Conservation (phyloP, 2,888 invertebrate genomes). For the Melinaea marsaeus region DNA sequence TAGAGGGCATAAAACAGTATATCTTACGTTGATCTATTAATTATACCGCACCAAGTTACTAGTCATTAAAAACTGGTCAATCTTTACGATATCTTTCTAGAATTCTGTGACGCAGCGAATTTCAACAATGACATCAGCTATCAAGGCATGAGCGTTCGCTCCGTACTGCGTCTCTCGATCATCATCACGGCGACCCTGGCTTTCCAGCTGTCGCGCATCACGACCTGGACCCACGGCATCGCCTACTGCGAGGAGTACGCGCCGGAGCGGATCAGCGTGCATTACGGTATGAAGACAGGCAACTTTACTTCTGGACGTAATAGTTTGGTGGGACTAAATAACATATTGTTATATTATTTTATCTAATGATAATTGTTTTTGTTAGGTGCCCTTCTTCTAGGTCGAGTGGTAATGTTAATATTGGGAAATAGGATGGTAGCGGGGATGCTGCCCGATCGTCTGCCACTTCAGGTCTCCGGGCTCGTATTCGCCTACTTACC, state of each 20-base stretch:
- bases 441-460: constrained; percentile 6
- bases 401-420: constrained; percentile 15
- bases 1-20: background rate
- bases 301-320: background rate
- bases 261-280: constrained; percentile 25
- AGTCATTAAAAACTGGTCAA: background rate
- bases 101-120: constrained; percentile 27
- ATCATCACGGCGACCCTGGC: constrained; percentile 17
- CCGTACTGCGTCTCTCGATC: constrained; percentile 19
- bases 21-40: background rate
- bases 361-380: background rate
- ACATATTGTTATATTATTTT: background rate
- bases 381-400: constrained; percentile 16
- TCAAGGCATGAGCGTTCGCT: background rate
- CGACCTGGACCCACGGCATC: constrained; percentile 30
- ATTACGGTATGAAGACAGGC: constrained; percentile 27
- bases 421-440: constrained; percentile 17
- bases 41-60: background rate
- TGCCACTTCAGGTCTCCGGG: constrained; percentile 14
- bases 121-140: constrained; percentile 8
- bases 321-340: background rate
- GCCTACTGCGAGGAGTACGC: constrained; percentile 30
- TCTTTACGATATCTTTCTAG: constrained; percentile 19
- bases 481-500: constrained; percentile 13
- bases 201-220: constrained; percentile 23